These are phyloP conservation scores for Drosophila malerkotliana DNA, from an alignment of 1,140 invertebrate genomes.

Conservation along the genomic window DNA sequence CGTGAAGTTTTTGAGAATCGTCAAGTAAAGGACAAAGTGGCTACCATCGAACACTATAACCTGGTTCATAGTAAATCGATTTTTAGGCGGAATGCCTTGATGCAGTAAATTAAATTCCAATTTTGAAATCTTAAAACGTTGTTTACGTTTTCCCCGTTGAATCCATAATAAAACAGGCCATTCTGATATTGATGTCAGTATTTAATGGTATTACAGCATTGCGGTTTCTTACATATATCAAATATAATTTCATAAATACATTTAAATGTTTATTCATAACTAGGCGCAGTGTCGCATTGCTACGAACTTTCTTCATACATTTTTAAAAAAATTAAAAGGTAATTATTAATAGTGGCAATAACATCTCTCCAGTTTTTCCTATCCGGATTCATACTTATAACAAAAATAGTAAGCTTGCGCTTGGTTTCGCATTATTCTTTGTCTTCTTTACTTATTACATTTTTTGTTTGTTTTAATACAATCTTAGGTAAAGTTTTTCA, in stretches of 20 bases:
- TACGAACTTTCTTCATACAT: slow-evolving; percentile 43
- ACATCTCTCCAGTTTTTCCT: slow-evolving; percentile 44
- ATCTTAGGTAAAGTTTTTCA: slow-evolving; percentile 76
- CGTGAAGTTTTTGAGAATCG: too few species aligned
- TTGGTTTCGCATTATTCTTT: slow-evolving; percentile 53
- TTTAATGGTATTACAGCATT: slow-evolving; percentile 80
- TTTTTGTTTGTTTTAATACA: slow-evolving; percentile 63
- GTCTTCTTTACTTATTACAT: slow-evolving; percentile 40
- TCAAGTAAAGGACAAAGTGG: too few species aligned
- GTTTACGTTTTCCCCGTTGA: not conserved
- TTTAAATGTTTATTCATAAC: slow-evolving; percentile 66
- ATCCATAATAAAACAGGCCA: slow-evolving; percentile 8
- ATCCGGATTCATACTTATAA: slow-evolving; percentile 57
- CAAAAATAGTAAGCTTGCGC: slow-evolving; percentile 70
- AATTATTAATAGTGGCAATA: slow-evolving; percentile 74
- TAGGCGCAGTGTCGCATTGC: slow-evolving; percentile 54
- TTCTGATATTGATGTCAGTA: slow-evolving; percentile 56
- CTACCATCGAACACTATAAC: too few species aligned
- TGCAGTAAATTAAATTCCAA: too few species aligned
- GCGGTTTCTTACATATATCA: slow-evolving; percentile 73
- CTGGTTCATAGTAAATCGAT: too few species aligned
- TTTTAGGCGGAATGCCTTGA: too few species aligned
- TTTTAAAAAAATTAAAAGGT: slow-evolving; percentile 74
- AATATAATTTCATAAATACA: slow-evolving; percentile 79
- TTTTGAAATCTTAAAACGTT: too few species aligned